A percentile compares a stretch with the other conserved stretches of the same genome.
Evolutionary conservation across 2,888 invertebrate species (phyloP).

Genomic region (Cinara cedri): DNA sequence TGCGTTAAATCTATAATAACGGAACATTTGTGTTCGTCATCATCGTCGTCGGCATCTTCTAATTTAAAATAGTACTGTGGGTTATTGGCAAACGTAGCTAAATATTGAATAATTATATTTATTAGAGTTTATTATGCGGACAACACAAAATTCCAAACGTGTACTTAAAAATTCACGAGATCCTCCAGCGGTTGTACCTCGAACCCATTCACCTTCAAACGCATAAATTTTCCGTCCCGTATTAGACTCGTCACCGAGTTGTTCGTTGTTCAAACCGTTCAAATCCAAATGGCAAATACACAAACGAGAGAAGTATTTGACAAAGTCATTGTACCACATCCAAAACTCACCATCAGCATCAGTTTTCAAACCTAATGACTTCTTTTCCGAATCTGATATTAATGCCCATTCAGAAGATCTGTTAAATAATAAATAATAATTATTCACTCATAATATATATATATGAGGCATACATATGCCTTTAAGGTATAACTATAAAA

Average conservation of each 20-base stretch:
- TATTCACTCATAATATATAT: neutral
- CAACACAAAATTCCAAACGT: neutral
- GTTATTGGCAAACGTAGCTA: slow-evolving; percentile 90
- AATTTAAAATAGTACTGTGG: slow-evolving; percentile 89
- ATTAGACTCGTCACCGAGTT: slow-evolving; percentile 69
- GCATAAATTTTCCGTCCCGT: slow-evolving; percentile 93
- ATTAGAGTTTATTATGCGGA: neutral
- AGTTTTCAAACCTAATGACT: slow-evolving; percentile 84
- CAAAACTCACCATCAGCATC: slow-evolving; percentile 97
- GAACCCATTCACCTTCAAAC: slow-evolving; percentile 92
- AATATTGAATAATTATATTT: neutral
- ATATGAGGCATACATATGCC: too few relatives aligned
- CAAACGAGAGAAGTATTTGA: slow-evolving; percentile 80
- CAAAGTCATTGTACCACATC: slow-evolving; percentile 93
- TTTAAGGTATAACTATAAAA: too few relatives aligned
- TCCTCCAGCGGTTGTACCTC: slow-evolving; percentile 92
- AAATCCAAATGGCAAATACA: slow-evolving; percentile 97
- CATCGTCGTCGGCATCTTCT: slow-evolving; percentile 83
- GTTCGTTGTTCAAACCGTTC: slow-evolving; percentile 82
- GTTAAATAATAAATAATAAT: slow-evolving; percentile 54
- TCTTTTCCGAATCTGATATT: slow-evolving; percentile 83
- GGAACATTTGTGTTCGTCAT: slow-evolving; percentile 87
- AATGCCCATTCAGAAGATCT: slow-evolving; percentile 91
- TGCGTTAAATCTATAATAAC: slow-evolving; percentile 95
- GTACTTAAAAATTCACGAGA: slow-evolving; percentile 88